Percentiles rank a stretch among this genome's conserved stretches.
Conservation (phyloP, 1,140 invertebrate species). For the Tetramorium alpestre region DNA sequence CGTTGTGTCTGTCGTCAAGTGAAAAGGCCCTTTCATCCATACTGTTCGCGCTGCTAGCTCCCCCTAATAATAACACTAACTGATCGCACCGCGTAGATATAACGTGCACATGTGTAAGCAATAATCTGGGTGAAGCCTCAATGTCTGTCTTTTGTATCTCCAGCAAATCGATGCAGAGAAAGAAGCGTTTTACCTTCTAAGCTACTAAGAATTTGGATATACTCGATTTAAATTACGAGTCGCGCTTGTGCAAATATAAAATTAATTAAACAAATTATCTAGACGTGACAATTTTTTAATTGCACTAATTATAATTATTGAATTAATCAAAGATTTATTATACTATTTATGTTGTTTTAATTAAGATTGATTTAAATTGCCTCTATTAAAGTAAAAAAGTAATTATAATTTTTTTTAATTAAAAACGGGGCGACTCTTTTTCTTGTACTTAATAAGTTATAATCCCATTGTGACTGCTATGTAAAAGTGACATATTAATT, state of each 20-base stretch:
- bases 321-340: background rate
- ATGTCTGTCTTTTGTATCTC: background rate
- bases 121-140: background rate
- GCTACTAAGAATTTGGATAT: background rate
- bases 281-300: background rate
- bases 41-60: background rate
- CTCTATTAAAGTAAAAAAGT: background rate
- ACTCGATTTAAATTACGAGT: background rate
- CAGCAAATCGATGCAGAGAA: background rate
- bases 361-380: background rate
- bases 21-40: background rate
- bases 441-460: background rate
- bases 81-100: background rate
- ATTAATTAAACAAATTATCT: background rate
- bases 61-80: background rate
- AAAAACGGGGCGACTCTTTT: background rate
- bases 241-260: background rate
- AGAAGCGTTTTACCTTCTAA: background rate
- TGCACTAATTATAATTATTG: background rate
- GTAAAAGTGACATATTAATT: background rate
- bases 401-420: background rate
- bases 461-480: background rate
- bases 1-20: background rate
- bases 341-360: background rate
- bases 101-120: background rate